Evolutionary conservation across 53 echinoderm and acorn worm genomes (phyloP).

Genomic region (Actinopyga echinites): DNA sequence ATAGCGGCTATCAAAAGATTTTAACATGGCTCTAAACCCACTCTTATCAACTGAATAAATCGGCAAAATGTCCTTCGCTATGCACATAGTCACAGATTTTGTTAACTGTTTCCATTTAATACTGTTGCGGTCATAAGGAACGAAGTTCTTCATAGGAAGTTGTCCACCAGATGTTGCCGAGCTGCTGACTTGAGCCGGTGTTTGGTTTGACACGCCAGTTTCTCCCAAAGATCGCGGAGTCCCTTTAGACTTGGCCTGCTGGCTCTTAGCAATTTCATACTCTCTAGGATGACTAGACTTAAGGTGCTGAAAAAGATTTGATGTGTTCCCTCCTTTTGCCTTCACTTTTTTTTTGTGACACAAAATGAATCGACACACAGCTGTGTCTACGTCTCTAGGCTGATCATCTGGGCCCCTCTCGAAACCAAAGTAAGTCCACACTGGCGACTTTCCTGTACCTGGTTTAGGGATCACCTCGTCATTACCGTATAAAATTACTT

Average conservation of each 20-base stretch:
- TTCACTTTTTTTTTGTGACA: background rate
- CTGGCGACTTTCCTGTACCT: background rate
- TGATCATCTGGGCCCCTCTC: background rate
- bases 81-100: slow-evolving; percentile 23
- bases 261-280: background rate
- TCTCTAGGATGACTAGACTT: background rate
- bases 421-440: background rate
- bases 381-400: background rate
- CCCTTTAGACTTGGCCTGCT: background rate
- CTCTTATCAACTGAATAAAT: slow-evolving; percentile 40
- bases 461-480: background rate
- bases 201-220: too few species aligned
- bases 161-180: background rate
- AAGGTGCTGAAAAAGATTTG: background rate
- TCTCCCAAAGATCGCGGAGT: too few species aligned
- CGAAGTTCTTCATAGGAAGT: background rate
- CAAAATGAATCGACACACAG: background rate
- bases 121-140: slow-evolving; percentile 4
- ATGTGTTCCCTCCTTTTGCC: slow-evolving; percentile 10
- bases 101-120: slow-evolving; percentile 21
- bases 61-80: slow-evolving; percentile 37
- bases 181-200: too few species aligned
- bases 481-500: background rate
- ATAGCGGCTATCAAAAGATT: slow-evolving; percentile 21
- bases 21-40: slow-evolving; percentile 26